Conservation (phyloP, 2,888 invertebrate genomes). For the Andrena camellia region DNA sequence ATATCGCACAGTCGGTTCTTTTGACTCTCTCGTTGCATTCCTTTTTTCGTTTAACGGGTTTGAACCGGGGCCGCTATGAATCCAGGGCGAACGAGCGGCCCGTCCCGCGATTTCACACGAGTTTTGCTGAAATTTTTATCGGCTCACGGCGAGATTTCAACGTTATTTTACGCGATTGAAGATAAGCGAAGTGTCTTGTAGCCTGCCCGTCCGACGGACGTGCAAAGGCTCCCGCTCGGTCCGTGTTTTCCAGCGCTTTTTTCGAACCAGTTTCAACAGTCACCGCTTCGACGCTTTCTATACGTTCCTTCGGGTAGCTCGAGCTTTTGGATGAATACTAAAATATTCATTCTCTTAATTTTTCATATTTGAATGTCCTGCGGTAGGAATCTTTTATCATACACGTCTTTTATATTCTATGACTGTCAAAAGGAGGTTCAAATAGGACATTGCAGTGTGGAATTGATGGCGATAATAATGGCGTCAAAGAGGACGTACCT, state of each 20-base stretch:
- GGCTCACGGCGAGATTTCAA: constrained; percentile 31
- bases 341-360: not conserved
- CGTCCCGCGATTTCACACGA: constrained; percentile 20
- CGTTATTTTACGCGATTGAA: constrained; percentile 32
- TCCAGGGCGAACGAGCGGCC: constrained; percentile 18
- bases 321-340: not conserved
- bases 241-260: constrained; percentile 22
- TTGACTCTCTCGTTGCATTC: constrained; percentile 32
- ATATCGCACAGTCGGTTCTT: constrained; percentile 50
- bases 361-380: not conserved
- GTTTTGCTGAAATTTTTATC: constrained; percentile 49
- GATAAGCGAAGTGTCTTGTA: constrained; percentile 38
- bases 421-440: no score
- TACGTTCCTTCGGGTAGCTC: not conserved
- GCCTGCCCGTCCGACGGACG: constrained; percentile 12
- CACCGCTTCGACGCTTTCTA: not conserved
- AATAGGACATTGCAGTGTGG: no score
- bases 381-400: not conserved
- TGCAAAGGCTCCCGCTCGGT: not conserved
- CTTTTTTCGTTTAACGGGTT: constrained; percentile 26
- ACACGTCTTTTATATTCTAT: not conserved
- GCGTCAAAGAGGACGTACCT: no score
- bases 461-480: no score
- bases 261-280: constrained; percentile 25
- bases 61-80: constrained; percentile 35